Conservation (phyloP, 2,888 invertebrate genomes). For the Globia sparganii region DNA sequence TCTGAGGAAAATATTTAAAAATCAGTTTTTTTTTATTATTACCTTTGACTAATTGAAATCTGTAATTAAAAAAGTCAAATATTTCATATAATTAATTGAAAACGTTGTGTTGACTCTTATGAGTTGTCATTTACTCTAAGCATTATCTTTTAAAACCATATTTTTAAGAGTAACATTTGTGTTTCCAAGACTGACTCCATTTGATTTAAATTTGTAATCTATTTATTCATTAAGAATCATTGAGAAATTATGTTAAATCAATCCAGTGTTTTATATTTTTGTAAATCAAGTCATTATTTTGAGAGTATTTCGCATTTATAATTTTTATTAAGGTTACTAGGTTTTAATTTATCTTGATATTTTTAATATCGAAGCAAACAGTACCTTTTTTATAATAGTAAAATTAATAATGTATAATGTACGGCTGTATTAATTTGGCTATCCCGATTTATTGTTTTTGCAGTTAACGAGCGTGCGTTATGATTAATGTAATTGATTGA, state of each 20-base stretch:
- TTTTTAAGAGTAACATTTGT: slow-evolving; percentile 33
- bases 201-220: slow-evolving; percentile 15
- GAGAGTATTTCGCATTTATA: slow-evolving; percentile 40
- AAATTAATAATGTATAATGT: not conserved
- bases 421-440: not conserved
- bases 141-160: slow-evolving; percentile 19
- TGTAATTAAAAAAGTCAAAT: slow-evolving; percentile 28
- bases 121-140: slow-evolving; percentile 24
- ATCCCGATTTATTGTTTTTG: not conserved
- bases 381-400: not conserved
- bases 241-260: slow-evolving; percentile 25
- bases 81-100: not conserved
- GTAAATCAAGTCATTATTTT: slow-evolving; percentile 41
- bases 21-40: not conserved
- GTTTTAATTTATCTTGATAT: not conserved
- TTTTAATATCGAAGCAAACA: slow-evolving; percentile 11
- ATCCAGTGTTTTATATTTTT: slow-evolving; percentile 29
- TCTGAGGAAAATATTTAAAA: not conserved
- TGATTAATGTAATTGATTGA: not conserved
- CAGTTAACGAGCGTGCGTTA: no score
- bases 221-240: slow-evolving; percentile 10
- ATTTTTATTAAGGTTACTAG: not conserved
- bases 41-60: no score
- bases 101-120: slow-evolving; percentile 9
- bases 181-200: slow-evolving; percentile 49